These are phyloP conservation scores for Narcine bancroftii DNA, from an alignment of 2,113 vertebrate species.

Conservation along the genomic window DNA sequence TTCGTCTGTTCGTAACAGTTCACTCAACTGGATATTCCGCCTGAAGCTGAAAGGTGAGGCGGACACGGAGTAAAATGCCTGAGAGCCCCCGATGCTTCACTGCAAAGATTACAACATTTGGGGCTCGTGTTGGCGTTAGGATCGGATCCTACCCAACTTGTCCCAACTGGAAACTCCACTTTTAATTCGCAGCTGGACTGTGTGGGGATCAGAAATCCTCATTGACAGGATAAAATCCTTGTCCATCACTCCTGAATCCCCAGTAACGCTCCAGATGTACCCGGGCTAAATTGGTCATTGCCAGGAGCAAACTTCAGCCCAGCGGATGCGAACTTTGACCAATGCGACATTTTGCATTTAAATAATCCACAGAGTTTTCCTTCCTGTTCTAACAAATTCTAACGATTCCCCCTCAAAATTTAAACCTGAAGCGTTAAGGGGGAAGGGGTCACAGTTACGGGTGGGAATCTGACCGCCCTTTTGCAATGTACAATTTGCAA, in stretches of 20 bases:
- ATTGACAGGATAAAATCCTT: background rate
- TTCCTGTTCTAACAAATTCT: background rate
- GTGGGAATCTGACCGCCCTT: background rate
- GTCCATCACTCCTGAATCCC: background rate
- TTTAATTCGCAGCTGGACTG: no score
- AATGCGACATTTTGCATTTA: background rate
- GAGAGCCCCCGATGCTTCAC: no score
- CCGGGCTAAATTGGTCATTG: background rate
- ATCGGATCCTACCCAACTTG: background rate
- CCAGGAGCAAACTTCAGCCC: background rate
- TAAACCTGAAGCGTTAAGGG: background rate
- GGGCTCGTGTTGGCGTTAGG: background rate
- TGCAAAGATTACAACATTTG: no score
- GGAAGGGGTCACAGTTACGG: background rate
- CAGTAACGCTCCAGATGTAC: background rate
- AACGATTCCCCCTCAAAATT: background rate
- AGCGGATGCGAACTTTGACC: background rate
- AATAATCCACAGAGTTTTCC: background rate
- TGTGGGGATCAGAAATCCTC: no score
- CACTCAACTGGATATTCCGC: background rate
- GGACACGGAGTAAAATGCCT: background rate
- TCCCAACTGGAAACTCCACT: background rate
- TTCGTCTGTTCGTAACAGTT: no score
- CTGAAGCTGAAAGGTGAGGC: background rate
- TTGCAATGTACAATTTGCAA: constrained; percentile 14